These are phyloP conservation scores for Halcyon chelicuti DNA, from an alignment of 2,797 vertebrate genomes.

Conservation along the genomic window DNA sequence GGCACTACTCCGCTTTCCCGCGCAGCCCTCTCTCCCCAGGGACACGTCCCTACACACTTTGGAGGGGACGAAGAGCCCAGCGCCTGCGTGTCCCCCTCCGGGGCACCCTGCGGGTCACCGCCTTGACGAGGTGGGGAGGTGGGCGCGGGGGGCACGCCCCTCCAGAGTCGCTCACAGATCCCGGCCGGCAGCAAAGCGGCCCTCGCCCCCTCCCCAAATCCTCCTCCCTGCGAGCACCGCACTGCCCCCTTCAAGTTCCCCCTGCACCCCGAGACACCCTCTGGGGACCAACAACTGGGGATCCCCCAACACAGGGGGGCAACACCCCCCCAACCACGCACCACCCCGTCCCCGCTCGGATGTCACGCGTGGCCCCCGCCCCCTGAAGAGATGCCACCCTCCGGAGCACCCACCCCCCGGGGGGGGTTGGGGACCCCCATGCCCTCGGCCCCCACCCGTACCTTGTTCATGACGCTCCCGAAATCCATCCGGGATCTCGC, in stretches of 20 bases:
- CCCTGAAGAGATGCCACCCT: background rate
- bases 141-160: background rate
- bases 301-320: background rate
- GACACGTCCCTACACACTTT: background rate
- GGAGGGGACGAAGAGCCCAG: background rate
- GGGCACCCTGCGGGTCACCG: background rate
- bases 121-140: background rate
- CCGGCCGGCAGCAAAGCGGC: background rate
- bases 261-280: background rate
- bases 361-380: background rate
- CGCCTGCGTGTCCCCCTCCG: too few species aligned
- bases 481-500: conserved; percentile 67
- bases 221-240: background rate
- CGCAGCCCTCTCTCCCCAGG: background rate
- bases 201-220: background rate
- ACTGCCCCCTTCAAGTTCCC: background rate
- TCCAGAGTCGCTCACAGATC: background rate
- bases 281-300: background rate
- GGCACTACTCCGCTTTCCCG: conserved; percentile 12
- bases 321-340: background rate
- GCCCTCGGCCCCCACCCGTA: background rate
- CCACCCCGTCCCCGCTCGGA: background rate
- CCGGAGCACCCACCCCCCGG: background rate
- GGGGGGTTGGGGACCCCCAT: background rate
- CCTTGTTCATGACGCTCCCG: conserved; percentile 73